Evolutionary conservation across 1,140 invertebrate species (phyloP).

Genomic region (Coenobita brevimanus): DNA sequence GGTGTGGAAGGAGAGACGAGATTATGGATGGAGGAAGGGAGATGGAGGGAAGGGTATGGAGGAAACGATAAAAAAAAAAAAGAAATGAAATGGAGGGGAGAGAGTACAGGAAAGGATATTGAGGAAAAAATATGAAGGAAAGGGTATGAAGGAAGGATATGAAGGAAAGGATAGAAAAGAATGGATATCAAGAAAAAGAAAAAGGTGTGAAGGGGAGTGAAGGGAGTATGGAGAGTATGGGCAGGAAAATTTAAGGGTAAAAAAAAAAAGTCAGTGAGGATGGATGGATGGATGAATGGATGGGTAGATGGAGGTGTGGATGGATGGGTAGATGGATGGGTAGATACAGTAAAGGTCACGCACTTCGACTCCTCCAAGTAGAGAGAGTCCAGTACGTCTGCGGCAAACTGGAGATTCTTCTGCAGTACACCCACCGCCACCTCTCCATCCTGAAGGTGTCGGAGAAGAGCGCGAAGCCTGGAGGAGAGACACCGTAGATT

Average conservation of each 20-base stretch:
- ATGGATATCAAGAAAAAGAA: not conserved
- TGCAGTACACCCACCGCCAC: constrained; percentile 39
- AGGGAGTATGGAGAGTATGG: too few species aligned
- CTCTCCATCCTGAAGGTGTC: constrained; percentile 46
- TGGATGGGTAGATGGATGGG: too few species aligned
- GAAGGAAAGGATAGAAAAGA: not conserved
- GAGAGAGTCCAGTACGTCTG: constrained; percentile 43
- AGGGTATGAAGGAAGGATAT: too few species aligned
- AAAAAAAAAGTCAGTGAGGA: not conserved
- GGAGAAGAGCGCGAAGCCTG: constrained; percentile 46
- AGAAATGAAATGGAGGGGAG: not conserved
- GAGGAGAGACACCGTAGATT: too few species aligned
- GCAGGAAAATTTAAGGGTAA: not conserved
- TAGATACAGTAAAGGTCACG: too few species aligned
- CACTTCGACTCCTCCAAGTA: constrained; percentile 48
- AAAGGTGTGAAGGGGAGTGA: not conserved
- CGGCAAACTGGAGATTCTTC: constrained; percentile 48
- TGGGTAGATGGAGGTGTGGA: too few species aligned
- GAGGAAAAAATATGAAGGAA: not conserved
- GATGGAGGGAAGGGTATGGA: not conserved
- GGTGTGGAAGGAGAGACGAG: not conserved
- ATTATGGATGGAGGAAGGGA: not conserved
- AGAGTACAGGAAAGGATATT: not conserved
- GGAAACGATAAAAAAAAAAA: too few species aligned
- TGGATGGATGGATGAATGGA: too few species aligned